Percentiles rank a stretch among this genome's conserved stretches.
phyloP scores from a whole-genome alignment of 2,888 invertebrate genomes.

The Nomada lathburiana region DNA sequence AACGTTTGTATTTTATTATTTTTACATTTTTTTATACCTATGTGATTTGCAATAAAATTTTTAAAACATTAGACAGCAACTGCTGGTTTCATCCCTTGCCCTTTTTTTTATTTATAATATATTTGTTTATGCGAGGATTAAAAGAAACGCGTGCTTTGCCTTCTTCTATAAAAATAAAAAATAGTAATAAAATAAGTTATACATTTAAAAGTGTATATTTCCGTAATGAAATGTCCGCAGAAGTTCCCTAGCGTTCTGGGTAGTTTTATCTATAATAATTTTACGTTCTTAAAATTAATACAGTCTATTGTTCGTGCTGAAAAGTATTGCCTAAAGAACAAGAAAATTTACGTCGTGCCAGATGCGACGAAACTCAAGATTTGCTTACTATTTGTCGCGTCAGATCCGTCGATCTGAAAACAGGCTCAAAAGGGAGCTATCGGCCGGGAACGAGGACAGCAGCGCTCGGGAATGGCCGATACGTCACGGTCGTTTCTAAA shows the following conservation, averaged over 20 bases:
- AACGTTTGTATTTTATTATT: constrained; percentile 35
- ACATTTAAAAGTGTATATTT: neutral
- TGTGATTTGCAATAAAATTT: constrained; percentile 70
- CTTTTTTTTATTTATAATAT: neutral
- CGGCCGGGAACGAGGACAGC: constrained; percentile 52
- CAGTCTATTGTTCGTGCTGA: neutral
- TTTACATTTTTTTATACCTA: constrained; percentile 47
- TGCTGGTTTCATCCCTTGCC: neutral
- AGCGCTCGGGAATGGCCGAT: constrained; percentile 63
- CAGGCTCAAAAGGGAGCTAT: constrained; percentile 57
- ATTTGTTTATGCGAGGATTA: neutral
- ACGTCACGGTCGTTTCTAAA: constrained; percentile 61
- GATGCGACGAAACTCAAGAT: constrained; percentile 30
- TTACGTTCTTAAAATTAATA: neutral
- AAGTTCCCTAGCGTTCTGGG: neutral
- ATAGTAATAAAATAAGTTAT: neutral
- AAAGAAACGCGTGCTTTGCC: too few species aligned
- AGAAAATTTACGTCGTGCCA: constrained; percentile 20
- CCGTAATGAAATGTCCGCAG: neutral
- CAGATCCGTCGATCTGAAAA: constrained; percentile 59
- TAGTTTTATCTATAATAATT: neutral
- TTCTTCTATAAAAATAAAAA: neutral
- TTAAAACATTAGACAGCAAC: neutral
- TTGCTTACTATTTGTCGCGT: constrained; percentile 52
- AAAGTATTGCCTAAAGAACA: constrained; percentile 1